Base-by-base conservation (phyloP, 2,888 invertebrate species). In the Patella depressa region DNA sequence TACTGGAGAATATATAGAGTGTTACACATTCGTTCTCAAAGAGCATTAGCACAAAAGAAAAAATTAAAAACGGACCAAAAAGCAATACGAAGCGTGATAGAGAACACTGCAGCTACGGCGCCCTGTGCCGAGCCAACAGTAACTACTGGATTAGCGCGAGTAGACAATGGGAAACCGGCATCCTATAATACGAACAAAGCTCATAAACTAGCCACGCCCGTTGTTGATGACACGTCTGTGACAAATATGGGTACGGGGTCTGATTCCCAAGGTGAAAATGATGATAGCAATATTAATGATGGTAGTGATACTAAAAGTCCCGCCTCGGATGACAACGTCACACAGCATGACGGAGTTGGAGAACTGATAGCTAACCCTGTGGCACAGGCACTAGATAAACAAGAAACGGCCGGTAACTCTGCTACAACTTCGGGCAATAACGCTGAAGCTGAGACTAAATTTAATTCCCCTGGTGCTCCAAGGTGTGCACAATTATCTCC, bases 1-100 rank as follows among this genome's bases (percentile, higher is more conserved):
- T 99, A 99, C 93, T 98, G 96, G 93, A 96, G 95, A 93, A 99
- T 99, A 93, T 99, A 99, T 93, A 96, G 96, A 95, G 98, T 98
- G 87, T 87, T 93, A 53, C 87, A 91, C 24, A 84, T 89, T 75
- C 82, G 93, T 9, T 90, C 91, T 11, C 84, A 81, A 71, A 86
- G 86, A 71, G 82, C 84, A 2, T 80, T 80, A 73, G 82, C 83
- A n/a, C 84, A 84, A 65, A 87, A 87, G 76, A 85, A 85, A 75
- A 81, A 85, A 45, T 84, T 86, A 71, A 82, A 84, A 54, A 84
- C 88, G n/a, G 87, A 88, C 73, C 84, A 81, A 9, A 81, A 85
- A 72, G 84, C 87, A 19, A 74, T 88, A 69, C 83, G 85, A 70
- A 89, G 87, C 70, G 89, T 88, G 7, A 89, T 88, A 76, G 89